Evolutionary conservation across 2,113 vertebrate species (phyloP).

Genomic region (Muntiacus muntjak): DNA sequence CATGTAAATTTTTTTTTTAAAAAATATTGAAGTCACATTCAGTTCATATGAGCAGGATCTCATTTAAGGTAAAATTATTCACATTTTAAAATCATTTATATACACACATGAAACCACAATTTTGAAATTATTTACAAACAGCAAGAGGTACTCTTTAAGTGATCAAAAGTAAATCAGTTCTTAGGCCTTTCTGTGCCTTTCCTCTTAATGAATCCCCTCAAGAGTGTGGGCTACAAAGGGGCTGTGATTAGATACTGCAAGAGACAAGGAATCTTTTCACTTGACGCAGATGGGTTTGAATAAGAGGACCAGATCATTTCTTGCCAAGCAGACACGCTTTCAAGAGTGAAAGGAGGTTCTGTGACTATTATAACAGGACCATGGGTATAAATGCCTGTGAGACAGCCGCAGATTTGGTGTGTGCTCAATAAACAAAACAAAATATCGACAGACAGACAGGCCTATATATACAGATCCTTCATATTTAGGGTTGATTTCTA

Average conservation of each 20-base stretch:
- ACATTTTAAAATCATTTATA: neutral
- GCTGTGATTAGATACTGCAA: neutral
- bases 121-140: constrained; percentile 12
- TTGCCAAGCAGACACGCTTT: neutral
- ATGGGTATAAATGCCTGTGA: neutral
- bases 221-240: neutral
- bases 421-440: neutral
- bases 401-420: neutral
- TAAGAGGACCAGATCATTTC: neutral
- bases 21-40: neutral
- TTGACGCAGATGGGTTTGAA: neutral
- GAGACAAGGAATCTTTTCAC: constrained; percentile 7
- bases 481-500: neutral
- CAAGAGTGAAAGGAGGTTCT: constrained; percentile 7
- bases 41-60: neutral
- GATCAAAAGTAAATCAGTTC: neutral
- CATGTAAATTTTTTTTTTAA: neutral
- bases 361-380: neutral
- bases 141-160: neutral
- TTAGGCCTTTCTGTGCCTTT: neutral
- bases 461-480: neutral
- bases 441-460: neutral
- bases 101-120: neutral
- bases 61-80: neutral
- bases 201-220: neutral